Conservation (phyloP, 1,140 invertebrate species). For the Popillia japonica region DNA sequence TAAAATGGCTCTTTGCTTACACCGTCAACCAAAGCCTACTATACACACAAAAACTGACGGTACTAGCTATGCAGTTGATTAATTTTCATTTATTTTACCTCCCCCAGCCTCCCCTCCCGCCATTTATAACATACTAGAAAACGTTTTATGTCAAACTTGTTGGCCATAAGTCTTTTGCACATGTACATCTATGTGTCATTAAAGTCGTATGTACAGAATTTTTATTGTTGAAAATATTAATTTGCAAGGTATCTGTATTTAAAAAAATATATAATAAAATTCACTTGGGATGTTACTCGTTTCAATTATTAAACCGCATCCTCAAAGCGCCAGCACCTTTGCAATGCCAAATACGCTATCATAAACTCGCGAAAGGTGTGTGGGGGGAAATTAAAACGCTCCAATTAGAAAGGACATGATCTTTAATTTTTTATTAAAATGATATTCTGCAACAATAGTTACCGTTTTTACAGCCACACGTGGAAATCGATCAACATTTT, state of each 20-base stretch:
- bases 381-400: not conserved
- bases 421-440: not conserved
- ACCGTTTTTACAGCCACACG: not conserved
- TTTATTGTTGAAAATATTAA: slow-evolving; percentile 25
- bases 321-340: not conserved
- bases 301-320: not conserved
- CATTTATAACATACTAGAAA: not conserved
- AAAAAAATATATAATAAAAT: slow-evolving; percentile 25
- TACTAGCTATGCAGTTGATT: slow-evolving; percentile 20
- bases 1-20: not conserved
- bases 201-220: slow-evolving; percentile 29
- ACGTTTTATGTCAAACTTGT: slow-evolving; percentile 4
- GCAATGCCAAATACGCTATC: not conserved
- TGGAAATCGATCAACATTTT: not conserved
- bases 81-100: not conserved
- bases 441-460: not conserved
- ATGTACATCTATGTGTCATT: slow-evolving; percentile 24
- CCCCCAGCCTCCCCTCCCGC: too few relatives aligned
- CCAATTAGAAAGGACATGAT: not conserved
- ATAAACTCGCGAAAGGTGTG: not conserved
- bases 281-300: slow-evolving; percentile 23
- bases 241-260: slow-evolving; percentile 27
- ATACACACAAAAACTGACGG: slow-evolving; percentile 11
- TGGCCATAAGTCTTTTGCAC: slow-evolving; percentile 21
- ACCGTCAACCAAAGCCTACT: slow-evolving; percentile 14